Percentiles rank a stretch among this genome's conserved stretches.
These are phyloP conservation scores for Halcyon smyrnensis DNA, from an alignment of 2,797 vertebrate species.

Conservation along the genomic window DNA sequence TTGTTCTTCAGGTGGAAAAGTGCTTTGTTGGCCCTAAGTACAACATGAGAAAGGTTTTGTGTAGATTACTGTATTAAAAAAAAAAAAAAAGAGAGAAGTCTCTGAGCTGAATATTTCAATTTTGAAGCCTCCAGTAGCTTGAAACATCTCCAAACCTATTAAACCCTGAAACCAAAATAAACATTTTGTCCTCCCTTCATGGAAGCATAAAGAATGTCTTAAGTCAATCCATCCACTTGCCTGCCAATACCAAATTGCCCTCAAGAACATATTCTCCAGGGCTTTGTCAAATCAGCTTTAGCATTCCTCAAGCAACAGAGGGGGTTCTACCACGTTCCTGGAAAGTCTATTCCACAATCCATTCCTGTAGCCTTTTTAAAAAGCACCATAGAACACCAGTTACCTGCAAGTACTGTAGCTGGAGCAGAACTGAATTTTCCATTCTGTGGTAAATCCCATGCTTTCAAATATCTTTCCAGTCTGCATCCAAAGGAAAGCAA, in stretches of 20 bases:
- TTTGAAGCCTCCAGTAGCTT: constrained; percentile 64
- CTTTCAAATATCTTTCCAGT: constrained; percentile 30
- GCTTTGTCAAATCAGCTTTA: constrained; percentile 59
- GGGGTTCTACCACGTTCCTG: constrained; percentile 41
- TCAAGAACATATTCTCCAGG: constrained; percentile 54
- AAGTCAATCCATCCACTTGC: constrained; percentile 48
- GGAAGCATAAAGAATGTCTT: constrained; percentile 58
- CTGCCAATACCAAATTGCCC: constrained; percentile 61
- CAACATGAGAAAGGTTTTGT: background rate
- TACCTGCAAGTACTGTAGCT: background rate
- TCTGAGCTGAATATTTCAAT: constrained; percentile 28
- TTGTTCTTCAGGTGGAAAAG: background rate
- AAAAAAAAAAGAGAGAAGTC: background rate
- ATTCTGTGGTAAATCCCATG: constrained; percentile 17
- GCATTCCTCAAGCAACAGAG: background rate
- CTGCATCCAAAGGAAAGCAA: constrained; percentile 15
- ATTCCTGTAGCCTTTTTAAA: background rate
- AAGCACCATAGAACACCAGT: background rate
- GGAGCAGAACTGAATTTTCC: constrained; percentile 3
- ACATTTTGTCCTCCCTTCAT: constrained; percentile 63
- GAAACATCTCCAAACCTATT: constrained; percentile 69
- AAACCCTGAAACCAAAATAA: constrained; percentile 70
- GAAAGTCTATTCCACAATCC: constrained; percentile 31
- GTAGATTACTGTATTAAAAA: background rate
- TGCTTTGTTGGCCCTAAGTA: background rate